Evolutionary conservation across 2,888 invertebrate species (phyloP).

Genomic region (Eupithecia insigniata): DNA sequence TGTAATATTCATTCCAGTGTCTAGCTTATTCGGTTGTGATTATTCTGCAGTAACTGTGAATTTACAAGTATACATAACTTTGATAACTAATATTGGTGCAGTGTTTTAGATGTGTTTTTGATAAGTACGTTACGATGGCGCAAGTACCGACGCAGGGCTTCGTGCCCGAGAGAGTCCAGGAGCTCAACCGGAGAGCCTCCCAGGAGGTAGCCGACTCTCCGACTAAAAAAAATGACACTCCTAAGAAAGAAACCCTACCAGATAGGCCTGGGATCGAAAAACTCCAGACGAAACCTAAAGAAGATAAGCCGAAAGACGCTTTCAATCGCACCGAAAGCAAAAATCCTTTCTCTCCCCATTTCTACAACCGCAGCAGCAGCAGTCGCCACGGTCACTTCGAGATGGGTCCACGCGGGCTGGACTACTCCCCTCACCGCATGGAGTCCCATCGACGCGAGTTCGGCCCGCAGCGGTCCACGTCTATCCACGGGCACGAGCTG

Average conservation of each 20-base stretch:
- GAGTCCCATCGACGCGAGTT: conserved; percentile 75
- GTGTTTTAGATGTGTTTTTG: conserved; percentile 66
- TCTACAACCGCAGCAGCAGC: conserved; percentile 65
- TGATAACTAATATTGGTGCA: conserved; percentile 57
- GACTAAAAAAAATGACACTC: conserved; percentile 54
- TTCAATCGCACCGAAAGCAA: conserved; percentile 67
- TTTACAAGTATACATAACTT: conserved; percentile 47
- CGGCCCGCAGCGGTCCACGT: conserved; percentile 76
- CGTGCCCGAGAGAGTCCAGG: conserved; percentile 76
- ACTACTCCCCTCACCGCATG: conserved; percentile 77
- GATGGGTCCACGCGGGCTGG: conserved; percentile 79
- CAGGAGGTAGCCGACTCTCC: conserved; percentile 70
- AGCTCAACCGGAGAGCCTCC: conserved; percentile 74
- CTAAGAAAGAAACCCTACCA: conserved; percentile 61
- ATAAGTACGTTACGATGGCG: conserved; percentile 62
- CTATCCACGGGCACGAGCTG: conserved; percentile 79
- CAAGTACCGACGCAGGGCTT: conserved; percentile 76
- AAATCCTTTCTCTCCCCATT: conserved; percentile 77
- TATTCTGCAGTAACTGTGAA: conserved; percentile 40
- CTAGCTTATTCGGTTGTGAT: conserved; percentile 46
- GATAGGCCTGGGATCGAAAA: conserved; percentile 54
- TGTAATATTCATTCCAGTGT: conserved; percentile 26
- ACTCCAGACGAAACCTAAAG: conserved; percentile 54
- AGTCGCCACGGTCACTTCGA: conserved; percentile 78
- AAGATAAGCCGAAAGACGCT: conserved; percentile 60